A percentile compares a stretch with the other conserved stretches of the same genome.
These are phyloP conservation scores for Acomys russatus DNA, from an alignment of 2,797 vertebrate genomes.

Conservation along the genomic window DNA sequence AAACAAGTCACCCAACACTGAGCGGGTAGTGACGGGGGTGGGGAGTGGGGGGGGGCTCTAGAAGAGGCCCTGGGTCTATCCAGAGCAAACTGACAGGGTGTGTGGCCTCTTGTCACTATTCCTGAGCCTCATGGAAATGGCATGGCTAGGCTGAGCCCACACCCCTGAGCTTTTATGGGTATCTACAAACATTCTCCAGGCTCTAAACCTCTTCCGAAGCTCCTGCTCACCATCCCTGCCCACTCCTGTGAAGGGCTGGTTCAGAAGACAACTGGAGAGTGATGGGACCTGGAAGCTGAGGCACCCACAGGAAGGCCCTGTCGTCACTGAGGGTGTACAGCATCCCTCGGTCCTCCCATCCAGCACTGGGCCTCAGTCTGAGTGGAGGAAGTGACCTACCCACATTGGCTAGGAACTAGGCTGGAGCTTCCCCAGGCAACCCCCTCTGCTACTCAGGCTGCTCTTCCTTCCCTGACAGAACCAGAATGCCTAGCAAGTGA, in stretches of 20 bases:
- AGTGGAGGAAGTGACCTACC: neutral
- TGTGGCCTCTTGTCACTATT: neutral
- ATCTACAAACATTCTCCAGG: neutral
- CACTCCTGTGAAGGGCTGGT: neutral
- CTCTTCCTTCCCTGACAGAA: neutral
- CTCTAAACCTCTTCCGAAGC: neutral
- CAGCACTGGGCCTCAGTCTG: neutral
- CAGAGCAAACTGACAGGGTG: neutral
- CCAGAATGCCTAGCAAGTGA: neutral
- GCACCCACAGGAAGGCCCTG: neutral
- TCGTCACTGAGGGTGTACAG: neutral
- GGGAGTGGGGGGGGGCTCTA: neutral
- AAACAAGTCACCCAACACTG: slow-evolving; percentile 30
- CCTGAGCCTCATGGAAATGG: neutral
- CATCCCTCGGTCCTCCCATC: neutral
- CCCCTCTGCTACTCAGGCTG: neutral
- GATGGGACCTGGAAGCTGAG: fast-evolving
- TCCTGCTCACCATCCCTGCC: neutral
- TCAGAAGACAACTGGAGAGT: neutral
- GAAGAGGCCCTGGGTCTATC: neutral
- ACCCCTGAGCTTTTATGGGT: neutral
- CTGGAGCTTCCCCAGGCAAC: neutral
- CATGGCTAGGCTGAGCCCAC: neutral
- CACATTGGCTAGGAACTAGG: neutral
- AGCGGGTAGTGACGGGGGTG: neutral